These are phyloP conservation scores for Elymnias hypermnestra DNA, from an alignment of 1,140 invertebrate genomes.

Conservation along the genomic window DNA sequence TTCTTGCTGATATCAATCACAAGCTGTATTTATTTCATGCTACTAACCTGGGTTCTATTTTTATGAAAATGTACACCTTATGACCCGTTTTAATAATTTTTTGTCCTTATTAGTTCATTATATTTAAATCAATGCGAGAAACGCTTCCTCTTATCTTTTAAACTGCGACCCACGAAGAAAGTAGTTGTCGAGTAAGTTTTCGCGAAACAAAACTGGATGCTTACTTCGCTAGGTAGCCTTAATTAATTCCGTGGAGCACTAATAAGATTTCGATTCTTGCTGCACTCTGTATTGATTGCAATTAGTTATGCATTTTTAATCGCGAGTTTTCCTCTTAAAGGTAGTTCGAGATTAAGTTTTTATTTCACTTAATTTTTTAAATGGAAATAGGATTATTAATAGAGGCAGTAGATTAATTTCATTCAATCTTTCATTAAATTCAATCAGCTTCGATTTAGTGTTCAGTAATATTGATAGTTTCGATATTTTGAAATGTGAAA, in stretches of 20 bases:
- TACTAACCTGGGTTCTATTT: too few species aligned
- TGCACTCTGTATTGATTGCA: slow-evolving; percentile 1
- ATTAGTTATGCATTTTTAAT: slow-evolving; percentile 6
- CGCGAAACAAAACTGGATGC: slow-evolving; percentile 1
- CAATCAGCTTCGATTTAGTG: too few species aligned
- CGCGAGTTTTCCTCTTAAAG: neutral
- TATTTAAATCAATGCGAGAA: too few species aligned
- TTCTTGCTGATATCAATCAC: too few species aligned
- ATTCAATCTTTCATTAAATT: too few species aligned
- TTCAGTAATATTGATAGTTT: too few species aligned
- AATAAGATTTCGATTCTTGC: slow-evolving; percentile 4
- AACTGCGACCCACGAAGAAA: neutral
- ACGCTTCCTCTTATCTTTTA: neutral
- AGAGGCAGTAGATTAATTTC: too few species aligned
- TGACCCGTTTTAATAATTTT: too few species aligned
- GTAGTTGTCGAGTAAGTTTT: neutral
- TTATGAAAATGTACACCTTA: too few species aligned
- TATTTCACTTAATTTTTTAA: neutral
- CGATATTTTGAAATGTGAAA: too few species aligned
- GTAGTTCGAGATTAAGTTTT: neutral
- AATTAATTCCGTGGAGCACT: slow-evolving; percentile 4
- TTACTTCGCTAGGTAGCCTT: slow-evolving; percentile 4
- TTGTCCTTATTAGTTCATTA: too few species aligned
- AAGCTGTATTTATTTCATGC: too few species aligned
- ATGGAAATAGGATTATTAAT: neutral